Percentiles rank a stretch among this genome's conserved stretches.
Evolutionary conservation across 2,113 vertebrate species (phyloP).

Genomic region (Diadophis punctatus): DNA sequence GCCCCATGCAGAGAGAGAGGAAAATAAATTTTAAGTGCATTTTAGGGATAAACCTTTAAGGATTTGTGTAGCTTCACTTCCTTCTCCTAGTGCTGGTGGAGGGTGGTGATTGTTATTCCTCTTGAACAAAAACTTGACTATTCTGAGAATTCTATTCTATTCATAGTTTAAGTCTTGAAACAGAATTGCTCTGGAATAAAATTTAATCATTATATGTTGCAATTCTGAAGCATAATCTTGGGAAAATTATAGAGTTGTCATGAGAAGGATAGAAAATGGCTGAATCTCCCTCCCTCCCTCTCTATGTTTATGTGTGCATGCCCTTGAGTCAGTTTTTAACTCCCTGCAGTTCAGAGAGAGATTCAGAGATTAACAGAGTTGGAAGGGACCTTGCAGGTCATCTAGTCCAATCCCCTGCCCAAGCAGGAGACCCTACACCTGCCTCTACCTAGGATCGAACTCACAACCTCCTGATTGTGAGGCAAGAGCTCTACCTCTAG

Average conservation of each 20-base stretch:
- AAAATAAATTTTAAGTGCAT: neutral
- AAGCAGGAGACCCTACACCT: no score
- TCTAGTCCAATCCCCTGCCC: no score
- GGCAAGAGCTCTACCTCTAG: no score
- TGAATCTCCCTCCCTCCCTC: fast-evolving
- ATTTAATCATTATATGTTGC: neutral
- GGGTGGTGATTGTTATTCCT: neutral
- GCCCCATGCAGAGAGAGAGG: neutral
- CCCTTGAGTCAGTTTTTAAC: neutral
- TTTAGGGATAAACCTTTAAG: neutral
- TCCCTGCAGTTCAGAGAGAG: no score
- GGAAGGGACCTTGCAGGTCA: no score
- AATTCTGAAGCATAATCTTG: neutral
- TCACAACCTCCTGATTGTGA: no score
- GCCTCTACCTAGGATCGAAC: no score
- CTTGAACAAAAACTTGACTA: neutral
- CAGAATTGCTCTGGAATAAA: neutral
- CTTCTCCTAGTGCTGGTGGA: neutral
- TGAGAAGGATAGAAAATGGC: neutral
- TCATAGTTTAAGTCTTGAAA: neutral
- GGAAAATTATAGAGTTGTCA: neutral
- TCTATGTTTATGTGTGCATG: neutral
- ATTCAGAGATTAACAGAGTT: no score
- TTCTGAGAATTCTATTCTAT: neutral
- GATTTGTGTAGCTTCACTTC: neutral